Conservation (phyloP, 2,797 vertebrate species). For the Prionace glauca region DNA sequence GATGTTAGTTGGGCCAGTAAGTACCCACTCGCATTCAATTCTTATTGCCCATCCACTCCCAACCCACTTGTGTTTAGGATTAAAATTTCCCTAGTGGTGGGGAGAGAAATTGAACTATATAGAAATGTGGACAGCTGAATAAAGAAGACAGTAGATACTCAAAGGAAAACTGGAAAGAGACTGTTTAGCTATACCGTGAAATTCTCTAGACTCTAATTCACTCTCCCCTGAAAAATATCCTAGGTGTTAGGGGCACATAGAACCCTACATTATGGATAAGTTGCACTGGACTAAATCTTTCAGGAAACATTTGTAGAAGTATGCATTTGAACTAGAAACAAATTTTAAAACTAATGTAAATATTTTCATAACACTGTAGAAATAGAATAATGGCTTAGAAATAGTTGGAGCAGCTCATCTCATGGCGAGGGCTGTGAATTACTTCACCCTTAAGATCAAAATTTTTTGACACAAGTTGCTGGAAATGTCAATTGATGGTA, state of each 20-base stretch:
- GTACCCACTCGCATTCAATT: not conserved
- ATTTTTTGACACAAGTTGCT: not conserved
- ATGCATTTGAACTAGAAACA: not conserved
- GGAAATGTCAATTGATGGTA: not conserved
- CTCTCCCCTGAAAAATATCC: not conserved
- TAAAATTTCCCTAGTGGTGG: not conserved
- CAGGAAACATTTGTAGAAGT: not conserved
- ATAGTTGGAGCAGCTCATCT: not conserved
- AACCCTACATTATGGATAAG: not conserved
- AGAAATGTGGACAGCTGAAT: not conserved
- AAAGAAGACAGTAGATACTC: not conserved
- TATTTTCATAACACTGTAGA: not conserved
- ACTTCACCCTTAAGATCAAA: not conserved
- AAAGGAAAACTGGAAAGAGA: not conserved
- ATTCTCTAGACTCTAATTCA: not conserved
- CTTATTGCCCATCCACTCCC: not conserved
- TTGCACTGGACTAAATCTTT: not conserved
- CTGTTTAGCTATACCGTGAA: not conserved
- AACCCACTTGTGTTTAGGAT: not conserved
- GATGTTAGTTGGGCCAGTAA: not conserved
- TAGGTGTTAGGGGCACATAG: not conserved
- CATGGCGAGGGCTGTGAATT: not conserved
- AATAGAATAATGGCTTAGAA: not conserved
- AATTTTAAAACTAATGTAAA: not conserved
- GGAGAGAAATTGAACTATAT: not conserved